Evolutionary conservation across 2,888 invertebrate species (phyloP), one percentile per base, ranked within the genome.

Genomic region (Ophonus ardosiacus): DNA sequence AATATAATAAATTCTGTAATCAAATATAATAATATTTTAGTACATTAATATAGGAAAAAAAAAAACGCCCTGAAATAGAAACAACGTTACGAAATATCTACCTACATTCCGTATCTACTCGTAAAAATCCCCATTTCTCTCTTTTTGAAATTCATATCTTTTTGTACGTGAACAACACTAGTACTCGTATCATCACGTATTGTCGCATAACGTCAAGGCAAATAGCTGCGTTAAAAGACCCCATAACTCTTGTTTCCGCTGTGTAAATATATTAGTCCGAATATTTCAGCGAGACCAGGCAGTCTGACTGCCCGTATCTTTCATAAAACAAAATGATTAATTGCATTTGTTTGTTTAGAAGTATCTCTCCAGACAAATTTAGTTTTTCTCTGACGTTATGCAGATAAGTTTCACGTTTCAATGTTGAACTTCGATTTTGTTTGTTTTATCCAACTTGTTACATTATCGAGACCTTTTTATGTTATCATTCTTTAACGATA

Each of bases 231-330:
- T 63, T 63, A 63, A 63, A 63, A 31, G 63, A 63, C 21, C 21
- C 63, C 63, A 63, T 63, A 63, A 63, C 63, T 63, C 24, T 63
- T 31, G 63, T 63, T 63, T 63, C 63, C 31, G 63, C 21, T 63
- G 13, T 63, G 63, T 24, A 31, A 63, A 63, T 63, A 63, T 63
- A 63, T 63, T 63, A 63, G 63, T 63, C 21, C 24, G 24, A 63
- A 63, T 63, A 63, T 63, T 63, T 63, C 63, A 63, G n/a, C 63
- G 18, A 3, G 59, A 7, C 59, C 59, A 63, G 63, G 31, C 63
- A 63, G 18, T 17, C 61, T 21, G 63, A 63, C 63, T 63, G 63
- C 63, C 21, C 21, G 24, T 63, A 63, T 63, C 63, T 63, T 63
- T 63, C 24, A 63, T 63, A 24, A 63, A 63, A 63, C 63, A 21